Evolutionary conservation across 2,888 invertebrate species (phyloP).

Genomic region (Morinoia aosen): DNA sequence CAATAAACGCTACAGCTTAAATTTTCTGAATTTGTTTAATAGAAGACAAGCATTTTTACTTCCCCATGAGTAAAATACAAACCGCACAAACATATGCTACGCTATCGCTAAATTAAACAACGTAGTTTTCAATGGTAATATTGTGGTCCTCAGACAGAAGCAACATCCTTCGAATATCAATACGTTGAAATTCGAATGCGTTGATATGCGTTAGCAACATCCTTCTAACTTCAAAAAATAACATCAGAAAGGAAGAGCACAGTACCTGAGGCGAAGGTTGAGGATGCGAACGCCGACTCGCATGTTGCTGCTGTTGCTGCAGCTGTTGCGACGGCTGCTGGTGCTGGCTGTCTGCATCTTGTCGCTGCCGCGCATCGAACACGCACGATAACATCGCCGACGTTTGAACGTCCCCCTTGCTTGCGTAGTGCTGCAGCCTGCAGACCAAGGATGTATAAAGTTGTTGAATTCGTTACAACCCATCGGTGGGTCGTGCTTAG

Average conservation of each 20-base stretch:
- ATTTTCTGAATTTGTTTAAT: not conserved
- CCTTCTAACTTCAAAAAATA: not conserved
- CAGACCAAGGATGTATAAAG: slow-evolving; percentile 43
- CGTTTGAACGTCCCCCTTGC: slow-evolving; percentile 88
- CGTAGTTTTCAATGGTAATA: not conserved
- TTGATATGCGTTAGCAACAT: too few species aligned
- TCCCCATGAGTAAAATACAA: not conserved
- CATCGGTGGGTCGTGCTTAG: too few species aligned
- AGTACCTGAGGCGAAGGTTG: slow-evolving; percentile 40
- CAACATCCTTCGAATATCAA: too few species aligned
- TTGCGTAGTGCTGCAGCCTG: slow-evolving; percentile 72
- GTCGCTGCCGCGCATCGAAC: slow-evolving; percentile 75
- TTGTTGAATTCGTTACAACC: not conserved
- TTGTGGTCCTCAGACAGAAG: not conserved
- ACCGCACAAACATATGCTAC: not conserved
- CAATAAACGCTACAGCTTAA: too few species aligned
- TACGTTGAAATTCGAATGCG: too few species aligned
- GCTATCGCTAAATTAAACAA: not conserved
- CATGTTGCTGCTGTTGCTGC: slow-evolving; percentile 21
- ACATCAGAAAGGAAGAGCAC: not conserved
- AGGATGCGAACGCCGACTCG: not conserved
- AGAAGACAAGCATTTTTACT: not conserved
- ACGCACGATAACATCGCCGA: slow-evolving; percentile 93
- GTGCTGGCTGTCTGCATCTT: not conserved
- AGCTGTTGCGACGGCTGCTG: not conserved